These are phyloP conservation scores for Alloscopus bannaensis DNA, from an alignment of 2,888 invertebrate genomes.

Conservation along the genomic window DNA sequence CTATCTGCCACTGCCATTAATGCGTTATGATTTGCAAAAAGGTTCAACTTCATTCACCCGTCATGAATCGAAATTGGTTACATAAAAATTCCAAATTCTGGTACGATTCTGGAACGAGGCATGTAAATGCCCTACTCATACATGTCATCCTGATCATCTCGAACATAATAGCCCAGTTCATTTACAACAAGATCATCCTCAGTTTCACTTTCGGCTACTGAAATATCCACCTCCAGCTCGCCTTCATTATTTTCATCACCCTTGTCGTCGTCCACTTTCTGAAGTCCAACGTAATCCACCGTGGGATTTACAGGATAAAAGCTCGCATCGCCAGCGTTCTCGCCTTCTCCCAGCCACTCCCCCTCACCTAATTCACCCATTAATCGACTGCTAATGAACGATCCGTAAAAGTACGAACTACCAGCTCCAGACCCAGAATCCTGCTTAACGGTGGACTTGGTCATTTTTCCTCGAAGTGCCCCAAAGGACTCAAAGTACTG, in stretches of 20 bases:
- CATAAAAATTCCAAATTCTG: too few relatives aligned
- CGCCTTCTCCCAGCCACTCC: constrained; percentile 48
- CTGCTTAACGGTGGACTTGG: background rate
- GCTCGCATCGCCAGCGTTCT: constrained; percentile 14
- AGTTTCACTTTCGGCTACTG: constrained; percentile 38
- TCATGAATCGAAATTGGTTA: too few relatives aligned
- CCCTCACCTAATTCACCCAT: constrained; percentile 12
- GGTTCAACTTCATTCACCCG: too few relatives aligned
- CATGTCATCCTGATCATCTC: too few relatives aligned
- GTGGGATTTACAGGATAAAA: constrained; percentile 44
- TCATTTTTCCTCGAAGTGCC: constrained; percentile 18
- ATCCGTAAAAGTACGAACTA: constrained; percentile 8
- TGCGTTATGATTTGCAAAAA: too few relatives aligned
- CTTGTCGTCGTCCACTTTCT: constrained; percentile 33
- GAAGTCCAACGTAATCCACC: constrained; percentile 34
- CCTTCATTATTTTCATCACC: constrained; percentile 6
- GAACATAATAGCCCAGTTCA: constrained; percentile 32
- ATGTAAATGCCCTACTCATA: too few relatives aligned
- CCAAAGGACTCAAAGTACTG: constrained; percentile 64
- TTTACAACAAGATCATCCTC: constrained; percentile 45
- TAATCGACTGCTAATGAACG: background rate
- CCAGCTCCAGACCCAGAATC: background rate
- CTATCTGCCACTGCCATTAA: too few relatives aligned
- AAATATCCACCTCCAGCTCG: background rate
- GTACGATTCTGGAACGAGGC: too few relatives aligned